Conservation (phyloP, 1,140 invertebrate species). For the Drosophila malerkotliana region DNA sequence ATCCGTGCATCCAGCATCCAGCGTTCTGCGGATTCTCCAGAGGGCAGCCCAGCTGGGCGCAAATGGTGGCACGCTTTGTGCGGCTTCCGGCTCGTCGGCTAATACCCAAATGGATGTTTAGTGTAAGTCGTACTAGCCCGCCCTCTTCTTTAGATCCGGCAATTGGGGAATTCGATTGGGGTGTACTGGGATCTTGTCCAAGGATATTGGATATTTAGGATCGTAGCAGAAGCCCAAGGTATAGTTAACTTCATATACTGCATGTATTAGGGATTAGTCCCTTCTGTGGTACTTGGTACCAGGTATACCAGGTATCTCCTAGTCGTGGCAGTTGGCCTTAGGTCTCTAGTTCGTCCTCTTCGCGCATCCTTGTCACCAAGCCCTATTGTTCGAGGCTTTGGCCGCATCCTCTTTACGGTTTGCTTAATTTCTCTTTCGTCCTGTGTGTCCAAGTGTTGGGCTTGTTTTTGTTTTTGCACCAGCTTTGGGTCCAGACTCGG, state of each 20-base stretch:
- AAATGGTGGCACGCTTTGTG: slow-evolving; percentile 78
- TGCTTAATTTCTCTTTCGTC: slow-evolving; percentile 44
- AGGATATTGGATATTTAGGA: background rate
- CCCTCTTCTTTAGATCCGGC: slow-evolving; percentile 1
- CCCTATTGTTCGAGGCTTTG: slow-evolving; percentile 40
- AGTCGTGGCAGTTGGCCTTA: background rate
- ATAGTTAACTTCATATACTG: background rate
- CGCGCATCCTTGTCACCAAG: slow-evolving; percentile 18
- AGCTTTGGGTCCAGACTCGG: slow-evolving; percentile 20
- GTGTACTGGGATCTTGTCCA: background rate
- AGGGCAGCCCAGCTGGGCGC: slow-evolving; percentile 63
- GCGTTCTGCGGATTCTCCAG: slow-evolving; percentile 27
- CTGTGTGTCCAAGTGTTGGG: slow-evolving; percentile 16
- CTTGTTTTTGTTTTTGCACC: slow-evolving; percentile 23
- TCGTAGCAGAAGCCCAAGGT: background rate
- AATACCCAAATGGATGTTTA: slow-evolving; percentile 81
- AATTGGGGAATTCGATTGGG: background rate
- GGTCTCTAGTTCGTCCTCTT: slow-evolving; percentile 3
- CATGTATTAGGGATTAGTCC: background rate
- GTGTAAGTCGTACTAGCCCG: slow-evolving; percentile 63
- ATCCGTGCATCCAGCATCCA: slow-evolving; percentile 4
- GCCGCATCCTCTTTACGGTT: slow-evolving; percentile 59
- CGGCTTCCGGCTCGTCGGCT: slow-evolving; percentile 71
- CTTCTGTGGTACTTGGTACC: no score
- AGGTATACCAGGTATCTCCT: background rate